Percentiles rank a stretch among this genome's conserved stretches.
phyloP scores from a whole-genome alignment of 2,797 vertebrate species.

The Loris lydekkerianus region DNA sequence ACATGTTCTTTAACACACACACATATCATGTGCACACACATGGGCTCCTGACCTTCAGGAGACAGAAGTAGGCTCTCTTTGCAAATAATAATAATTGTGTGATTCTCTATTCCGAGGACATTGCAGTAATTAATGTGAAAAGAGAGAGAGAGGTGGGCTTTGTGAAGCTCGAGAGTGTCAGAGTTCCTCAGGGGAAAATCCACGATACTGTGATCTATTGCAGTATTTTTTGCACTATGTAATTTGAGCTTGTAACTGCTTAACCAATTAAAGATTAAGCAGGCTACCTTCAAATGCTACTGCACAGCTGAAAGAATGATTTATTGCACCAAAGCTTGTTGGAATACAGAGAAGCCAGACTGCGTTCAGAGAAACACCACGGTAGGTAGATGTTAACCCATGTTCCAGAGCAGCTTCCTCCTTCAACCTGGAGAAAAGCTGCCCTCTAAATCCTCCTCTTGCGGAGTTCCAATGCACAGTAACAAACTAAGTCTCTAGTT shows the following conservation, averaged over 20 bases:
- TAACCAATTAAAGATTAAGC: conserved; percentile 77
- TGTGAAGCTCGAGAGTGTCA: conserved; percentile 55
- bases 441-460: neutral
- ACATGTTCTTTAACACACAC: neutral
- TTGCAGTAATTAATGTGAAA: conserved; percentile 21
- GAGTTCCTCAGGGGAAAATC: conserved; percentile 34
- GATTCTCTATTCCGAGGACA: conserved; percentile 50
- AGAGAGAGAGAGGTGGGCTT: neutral
- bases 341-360: conserved; percentile 34
- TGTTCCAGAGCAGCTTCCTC: neutral
- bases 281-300: conserved; percentile 52
- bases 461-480: neutral
- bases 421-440: neutral
- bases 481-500: neutral
- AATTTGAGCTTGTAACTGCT: conserved; percentile 69
- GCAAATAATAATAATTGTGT: conserved; percentile 47
- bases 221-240: conserved; percentile 63
- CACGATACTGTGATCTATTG: conserved; percentile 66
- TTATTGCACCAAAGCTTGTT: conserved; percentile 53
- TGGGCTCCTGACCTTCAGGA: neutral
- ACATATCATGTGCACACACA: neutral
- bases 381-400: too few relatives aligned
- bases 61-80: conserved; percentile 40
- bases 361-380: neutral
- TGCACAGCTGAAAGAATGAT: conserved; percentile 67